Evolutionary conservation across 2,797 vertebrate genomes (phyloP).

Genomic region (Phyllotis vaccarum): DNA sequence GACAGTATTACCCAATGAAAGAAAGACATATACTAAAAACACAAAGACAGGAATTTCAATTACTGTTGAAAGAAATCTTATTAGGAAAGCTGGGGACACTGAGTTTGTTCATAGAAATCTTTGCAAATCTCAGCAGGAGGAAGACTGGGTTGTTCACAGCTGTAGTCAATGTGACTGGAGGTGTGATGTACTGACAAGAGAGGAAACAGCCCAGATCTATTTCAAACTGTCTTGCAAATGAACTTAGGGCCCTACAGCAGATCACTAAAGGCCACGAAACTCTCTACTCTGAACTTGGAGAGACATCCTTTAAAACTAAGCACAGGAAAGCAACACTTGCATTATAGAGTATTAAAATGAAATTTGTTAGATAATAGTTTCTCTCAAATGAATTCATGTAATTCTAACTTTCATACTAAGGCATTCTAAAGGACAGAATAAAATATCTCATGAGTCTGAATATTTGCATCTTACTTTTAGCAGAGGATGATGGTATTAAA

Average conservation of each 20-base stretch:
- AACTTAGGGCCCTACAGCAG: fast-evolving
- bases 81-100: neutral
- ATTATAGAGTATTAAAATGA: constrained; percentile 45
- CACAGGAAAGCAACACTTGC: neutral
- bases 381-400: constrained; percentile 35
- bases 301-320: constrained; percentile 52
- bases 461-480: neutral
- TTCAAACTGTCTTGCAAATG: neutral
- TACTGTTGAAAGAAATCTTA: neutral
- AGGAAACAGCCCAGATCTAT: neutral
- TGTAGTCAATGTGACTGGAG: neutral
- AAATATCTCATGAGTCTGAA: neutral
- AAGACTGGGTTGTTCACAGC: neutral
- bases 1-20: neutral
- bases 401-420: constrained; percentile 21
- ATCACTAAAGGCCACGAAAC: fast-evolving
- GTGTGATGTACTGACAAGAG: neutral
- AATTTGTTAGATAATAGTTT: constrained; percentile 57
- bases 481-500: neutral
- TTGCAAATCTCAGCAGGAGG: neutral
- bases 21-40: neutral
- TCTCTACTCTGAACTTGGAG: neutral
- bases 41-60: neutral
- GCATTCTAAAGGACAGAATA: neutral
- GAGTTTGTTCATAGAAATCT: neutral